These are phyloP conservation scores for Chaetophractus vellerosus DNA, from an alignment of 2,797 vertebrate genomes.

Conservation along the genomic window DNA sequence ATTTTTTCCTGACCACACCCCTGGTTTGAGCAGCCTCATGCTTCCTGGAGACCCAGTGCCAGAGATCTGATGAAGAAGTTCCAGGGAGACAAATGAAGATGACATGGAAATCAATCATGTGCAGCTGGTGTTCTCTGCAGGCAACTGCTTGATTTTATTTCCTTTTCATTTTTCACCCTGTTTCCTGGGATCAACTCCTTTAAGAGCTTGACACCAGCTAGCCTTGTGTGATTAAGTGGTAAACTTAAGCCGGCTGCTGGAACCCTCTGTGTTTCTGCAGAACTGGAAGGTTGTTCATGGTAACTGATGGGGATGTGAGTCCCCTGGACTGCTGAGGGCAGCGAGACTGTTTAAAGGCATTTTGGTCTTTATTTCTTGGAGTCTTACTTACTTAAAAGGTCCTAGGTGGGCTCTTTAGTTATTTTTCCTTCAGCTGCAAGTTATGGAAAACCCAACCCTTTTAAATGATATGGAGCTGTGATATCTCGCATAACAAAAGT, in stretches of 20 bases:
- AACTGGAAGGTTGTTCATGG: neutral
- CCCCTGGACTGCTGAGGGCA: neutral
- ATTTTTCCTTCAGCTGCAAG: constrained; percentile 39
- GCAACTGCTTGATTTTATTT: constrained; percentile 71
- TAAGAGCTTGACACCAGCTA: constrained; percentile 52
- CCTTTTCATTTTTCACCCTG: constrained; percentile 78
- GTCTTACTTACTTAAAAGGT: neutral
- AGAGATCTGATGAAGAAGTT: constrained; percentile 63
- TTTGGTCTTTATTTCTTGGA: constrained; percentile 15
- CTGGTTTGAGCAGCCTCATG: neutral
- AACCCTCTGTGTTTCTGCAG: neutral
- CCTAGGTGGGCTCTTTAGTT: neutral
- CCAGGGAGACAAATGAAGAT: constrained; percentile 67
- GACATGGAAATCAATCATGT: constrained; percentile 55
- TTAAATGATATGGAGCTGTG: constrained; percentile 38
- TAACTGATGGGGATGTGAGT: neutral
- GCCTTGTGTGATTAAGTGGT: constrained; percentile 62
- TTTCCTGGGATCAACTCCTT: constrained; percentile 64
- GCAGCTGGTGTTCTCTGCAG: constrained; percentile 45
- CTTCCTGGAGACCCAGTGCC: constrained; percentile 15
- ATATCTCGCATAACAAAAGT: constrained; percentile 5
- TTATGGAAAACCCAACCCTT: constrained; percentile 33
- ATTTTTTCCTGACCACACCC: neutral
- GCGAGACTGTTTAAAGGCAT: neutral
- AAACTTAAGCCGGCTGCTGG: constrained; percentile 51